phyloP scores from a whole-genome alignment of 2,797 vertebrate species.

The Acridotheres tristis region DNA sequence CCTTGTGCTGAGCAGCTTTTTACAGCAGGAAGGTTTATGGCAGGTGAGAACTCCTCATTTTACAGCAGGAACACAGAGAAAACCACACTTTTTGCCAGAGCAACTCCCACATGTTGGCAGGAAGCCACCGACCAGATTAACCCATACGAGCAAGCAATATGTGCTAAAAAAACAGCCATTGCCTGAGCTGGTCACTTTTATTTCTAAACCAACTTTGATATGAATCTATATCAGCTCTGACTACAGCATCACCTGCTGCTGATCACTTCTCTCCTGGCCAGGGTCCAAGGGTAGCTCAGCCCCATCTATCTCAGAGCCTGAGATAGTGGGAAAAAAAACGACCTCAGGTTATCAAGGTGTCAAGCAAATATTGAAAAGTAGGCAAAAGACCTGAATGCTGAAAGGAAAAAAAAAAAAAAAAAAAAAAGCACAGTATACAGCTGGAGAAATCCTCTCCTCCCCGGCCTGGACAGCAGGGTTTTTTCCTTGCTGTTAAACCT shows the following conservation, averaged over 20 bases:
- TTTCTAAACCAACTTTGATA: neutral
- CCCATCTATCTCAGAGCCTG: neutral
- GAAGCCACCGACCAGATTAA: conserved; percentile 5
- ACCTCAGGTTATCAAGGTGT: neutral
- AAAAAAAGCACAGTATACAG: neutral
- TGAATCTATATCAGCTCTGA: neutral
- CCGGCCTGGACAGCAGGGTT: neutral
- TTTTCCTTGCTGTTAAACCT: neutral
- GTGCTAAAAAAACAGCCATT: neutral
- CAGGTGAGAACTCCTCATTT: conserved; percentile 50
- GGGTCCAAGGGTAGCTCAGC: neutral
- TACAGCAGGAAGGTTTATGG: conserved; percentile 27
- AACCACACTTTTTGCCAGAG: neutral
- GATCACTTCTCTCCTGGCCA: neutral
- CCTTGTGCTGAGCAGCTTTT: conserved; percentile 20
- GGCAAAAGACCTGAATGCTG: neutral
- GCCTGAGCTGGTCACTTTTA: neutral
- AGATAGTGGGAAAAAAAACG: neutral
- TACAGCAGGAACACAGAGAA: neutral
- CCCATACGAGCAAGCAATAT: neutral
- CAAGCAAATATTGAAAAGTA: neutral
- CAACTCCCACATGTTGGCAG: neutral
- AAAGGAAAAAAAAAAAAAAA: too few relatives aligned
- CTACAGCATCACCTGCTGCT: neutral
- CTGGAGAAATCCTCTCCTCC: neutral